A percentile compares a stretch with the other conserved stretches of the same genome.
phyloP scores from a whole-genome alignment of 2,797 vertebrate species.

The Pseudotriccus pelzelni region DNA sequence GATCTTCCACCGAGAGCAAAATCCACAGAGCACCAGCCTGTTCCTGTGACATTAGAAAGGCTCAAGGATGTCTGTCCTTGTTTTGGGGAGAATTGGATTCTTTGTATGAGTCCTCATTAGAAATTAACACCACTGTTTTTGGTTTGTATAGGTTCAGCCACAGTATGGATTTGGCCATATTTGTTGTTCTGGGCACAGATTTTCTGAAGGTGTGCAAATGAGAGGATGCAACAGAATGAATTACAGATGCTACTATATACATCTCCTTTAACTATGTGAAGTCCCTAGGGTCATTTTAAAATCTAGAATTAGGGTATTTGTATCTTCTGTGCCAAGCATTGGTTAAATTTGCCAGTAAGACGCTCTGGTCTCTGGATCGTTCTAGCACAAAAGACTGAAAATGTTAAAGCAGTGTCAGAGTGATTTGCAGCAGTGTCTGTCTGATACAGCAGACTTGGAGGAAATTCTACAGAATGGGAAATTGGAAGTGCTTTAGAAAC shows the following conservation, averaged over 20 bases:
- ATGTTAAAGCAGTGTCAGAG: not conserved
- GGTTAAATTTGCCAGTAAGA: not conserved
- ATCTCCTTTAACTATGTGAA: not conserved
- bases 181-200: not conserved
- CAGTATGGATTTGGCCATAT: not conserved
- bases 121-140: not conserved
- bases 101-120: not conserved
- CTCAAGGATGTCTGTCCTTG: not conserved
- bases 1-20: not conserved
- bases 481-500: not conserved
- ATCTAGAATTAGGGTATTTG: not conserved
- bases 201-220: not conserved
- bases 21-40: not conserved
- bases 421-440: not conserved
- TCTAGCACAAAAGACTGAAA: not conserved
- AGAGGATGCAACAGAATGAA: not conserved
- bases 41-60: not conserved
- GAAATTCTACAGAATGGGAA: not conserved
- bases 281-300: not conserved
- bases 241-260: not conserved
- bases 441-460: not conserved
- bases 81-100: not conserved
- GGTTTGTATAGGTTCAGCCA: not conserved
- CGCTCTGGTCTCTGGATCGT: not conserved
- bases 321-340: not conserved